Conservation (phyloP, 2,888 invertebrate species). For the Oxystoma pomonae region DNA sequence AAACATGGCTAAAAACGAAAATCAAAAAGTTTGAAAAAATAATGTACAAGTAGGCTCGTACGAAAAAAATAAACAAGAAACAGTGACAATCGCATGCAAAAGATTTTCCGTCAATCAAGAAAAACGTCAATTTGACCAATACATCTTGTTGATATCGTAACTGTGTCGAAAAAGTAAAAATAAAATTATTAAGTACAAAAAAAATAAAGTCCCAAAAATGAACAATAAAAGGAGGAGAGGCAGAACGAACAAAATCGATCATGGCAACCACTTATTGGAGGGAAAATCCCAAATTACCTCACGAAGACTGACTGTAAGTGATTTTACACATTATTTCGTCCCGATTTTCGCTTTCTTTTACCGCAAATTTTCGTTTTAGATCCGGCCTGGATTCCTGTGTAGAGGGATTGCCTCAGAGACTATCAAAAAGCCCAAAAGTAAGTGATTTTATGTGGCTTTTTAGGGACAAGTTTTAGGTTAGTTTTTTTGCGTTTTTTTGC, state of each 20-base stretch:
- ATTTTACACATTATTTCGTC: background rate
- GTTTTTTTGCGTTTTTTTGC: conserved; percentile 6
- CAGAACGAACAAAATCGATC: conserved; percentile 14
- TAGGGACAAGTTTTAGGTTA: background rate
- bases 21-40: no score
- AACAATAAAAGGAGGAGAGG: conserved; percentile 13
- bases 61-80: no score
- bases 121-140: no score
- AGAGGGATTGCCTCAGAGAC: conserved; percentile 16
- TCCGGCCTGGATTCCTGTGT: conserved; percentile 15
- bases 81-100: no score
- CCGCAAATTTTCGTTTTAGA: conserved; percentile 7
- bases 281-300: conserved; percentile 25
- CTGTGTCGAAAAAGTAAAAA: no score
- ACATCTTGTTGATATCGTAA: no score
- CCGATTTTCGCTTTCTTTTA: background rate
- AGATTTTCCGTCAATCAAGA: no score
- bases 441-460: conserved; percentile 18
- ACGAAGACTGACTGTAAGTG: conserved; percentile 14
- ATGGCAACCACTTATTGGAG: conserved; percentile 13
- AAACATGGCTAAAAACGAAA: no score
- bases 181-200: no score
- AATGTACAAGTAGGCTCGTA: no score
- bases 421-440: conserved; percentile 24
- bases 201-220: no score